Conservation (phyloP, 2,888 invertebrate genomes). For the Yponomeuta sedellus region DNA sequence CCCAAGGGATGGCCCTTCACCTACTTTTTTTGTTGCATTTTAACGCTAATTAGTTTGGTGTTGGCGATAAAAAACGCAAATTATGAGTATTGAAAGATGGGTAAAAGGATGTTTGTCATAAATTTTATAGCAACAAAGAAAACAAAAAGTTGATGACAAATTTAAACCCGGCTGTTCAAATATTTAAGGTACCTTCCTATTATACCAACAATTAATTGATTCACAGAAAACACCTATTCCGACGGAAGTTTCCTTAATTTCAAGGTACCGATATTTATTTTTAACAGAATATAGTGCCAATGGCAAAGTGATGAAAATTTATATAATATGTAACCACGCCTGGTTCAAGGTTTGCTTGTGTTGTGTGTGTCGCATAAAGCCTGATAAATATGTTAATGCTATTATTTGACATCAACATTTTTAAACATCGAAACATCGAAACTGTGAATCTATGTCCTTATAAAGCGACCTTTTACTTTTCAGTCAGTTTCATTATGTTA, state of each 20-base stretch:
- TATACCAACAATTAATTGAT: neutral
- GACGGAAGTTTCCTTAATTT: conserved; percentile 19
- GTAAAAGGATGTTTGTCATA: no score
- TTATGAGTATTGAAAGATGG: no score
- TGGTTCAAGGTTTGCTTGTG: conserved; percentile 34
- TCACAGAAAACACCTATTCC: neutral
- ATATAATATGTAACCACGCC: conserved; percentile 21
- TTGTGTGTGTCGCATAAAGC: conserved; percentile 30
- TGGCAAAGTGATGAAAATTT: conserved; percentile 34
- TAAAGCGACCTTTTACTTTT: no score
- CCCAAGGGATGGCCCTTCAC: neutral
- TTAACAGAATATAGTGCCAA: conserved; percentile 26
- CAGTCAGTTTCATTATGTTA: neutral
- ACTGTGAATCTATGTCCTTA: no score
- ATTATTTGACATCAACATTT: conserved; percentile 16
- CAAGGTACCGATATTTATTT: conserved; percentile 11
- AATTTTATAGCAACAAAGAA: no score
- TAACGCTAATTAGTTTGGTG: neutral
- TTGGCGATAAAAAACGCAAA: neutral
- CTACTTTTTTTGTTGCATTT: neutral
- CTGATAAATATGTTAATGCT: conserved; percentile 22
- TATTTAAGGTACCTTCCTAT: neutral
- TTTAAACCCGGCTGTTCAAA: no score
- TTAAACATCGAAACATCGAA: neutral
- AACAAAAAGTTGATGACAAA: neutral